Base-by-base conservation (phyloP, 1,140 invertebrate genomes). In the Drosophila parvula region DNA sequence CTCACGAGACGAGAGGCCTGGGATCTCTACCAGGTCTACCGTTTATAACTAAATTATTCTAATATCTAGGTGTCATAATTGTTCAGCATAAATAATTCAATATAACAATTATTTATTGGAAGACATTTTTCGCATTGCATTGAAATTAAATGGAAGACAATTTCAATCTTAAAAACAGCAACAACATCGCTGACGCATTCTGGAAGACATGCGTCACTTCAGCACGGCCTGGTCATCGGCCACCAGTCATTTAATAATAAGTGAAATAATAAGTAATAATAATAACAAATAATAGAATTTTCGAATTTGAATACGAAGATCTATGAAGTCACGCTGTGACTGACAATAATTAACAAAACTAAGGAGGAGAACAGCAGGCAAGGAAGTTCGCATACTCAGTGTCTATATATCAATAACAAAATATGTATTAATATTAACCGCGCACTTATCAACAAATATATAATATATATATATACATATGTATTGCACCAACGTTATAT, bases 41-140 rank as follows among this genome's bases (percentile, higher is more conserved):
- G 89, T 83, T 77, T 71, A 79, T 69, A 61, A 27, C 74, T 73
- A 78, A 74, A 53, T 56, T 63, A 64, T 59, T 22, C 28, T 62
- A 44, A 61, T 65, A 69, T 69, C 62, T 67, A 69, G 65, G 61
- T 69, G 65, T 69, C 65, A 67, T 69, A 69, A 69, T 45, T 53
- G 61, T 64, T 64, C 61, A 61, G 61, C 61, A 64, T 64, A 43
- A 64, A 61, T 55, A 68, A 68, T 64, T 47, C 36, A 43, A 75
- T 58, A 64, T 58, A 50, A 56, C 48, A 61, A 64, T 61, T 75
- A 78, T 78, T 76, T 56, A 79, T 82, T 86, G 90, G 90, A 91
- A 91, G 90, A 91, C 90, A 91, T 91, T 91, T 90, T 90, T 81
- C 71, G 82, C 81, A 88, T 88, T 79, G 78, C 57, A 74, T 77